These are phyloP conservation scores for Graptemys geographica DNA, from an alignment of 2,797 vertebrate species.

Conservation along the genomic window DNA sequence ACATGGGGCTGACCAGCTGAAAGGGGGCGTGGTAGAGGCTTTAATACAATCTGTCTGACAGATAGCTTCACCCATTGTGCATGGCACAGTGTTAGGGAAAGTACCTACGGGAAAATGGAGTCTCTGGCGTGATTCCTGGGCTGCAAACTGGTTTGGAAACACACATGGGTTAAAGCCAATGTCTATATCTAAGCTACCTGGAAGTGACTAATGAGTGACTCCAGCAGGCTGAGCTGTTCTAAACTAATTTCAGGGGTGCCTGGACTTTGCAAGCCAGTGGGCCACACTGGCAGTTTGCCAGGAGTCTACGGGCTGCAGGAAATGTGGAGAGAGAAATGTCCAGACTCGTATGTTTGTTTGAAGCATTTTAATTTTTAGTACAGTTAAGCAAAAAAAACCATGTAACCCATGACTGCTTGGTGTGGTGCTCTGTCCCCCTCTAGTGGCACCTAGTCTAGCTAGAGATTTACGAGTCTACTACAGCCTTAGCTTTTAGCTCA, in stretches of 20 bases:
- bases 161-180: not conserved
- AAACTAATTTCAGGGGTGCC: too few species aligned
- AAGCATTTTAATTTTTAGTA: not conserved
- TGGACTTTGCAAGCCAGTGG: too few species aligned
- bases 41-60: rapidly evolving
- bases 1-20: not conserved
- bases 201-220: too few species aligned
- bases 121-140: rapidly evolving
- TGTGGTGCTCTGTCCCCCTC: too few species aligned
- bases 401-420: too few species aligned
- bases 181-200: not conserved
- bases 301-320: not conserved
- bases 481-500: too few species aligned
- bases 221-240: too few species aligned
- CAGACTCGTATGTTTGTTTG: not conserved
- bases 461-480: too few species aligned
- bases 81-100: not conserved
- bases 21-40: not conserved
- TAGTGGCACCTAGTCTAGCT: too few species aligned
- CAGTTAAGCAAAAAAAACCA: not conserved
- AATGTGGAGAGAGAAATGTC: not conserved
- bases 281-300: too few species aligned
- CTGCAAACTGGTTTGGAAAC: rapidly evolving
- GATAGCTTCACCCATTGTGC: not conserved
- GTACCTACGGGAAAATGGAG: rapidly evolving